These are phyloP conservation scores for Pseudomyrmex gracilis DNA, from an alignment of 1,140 invertebrate genomes.

Conservation along the genomic window DNA sequence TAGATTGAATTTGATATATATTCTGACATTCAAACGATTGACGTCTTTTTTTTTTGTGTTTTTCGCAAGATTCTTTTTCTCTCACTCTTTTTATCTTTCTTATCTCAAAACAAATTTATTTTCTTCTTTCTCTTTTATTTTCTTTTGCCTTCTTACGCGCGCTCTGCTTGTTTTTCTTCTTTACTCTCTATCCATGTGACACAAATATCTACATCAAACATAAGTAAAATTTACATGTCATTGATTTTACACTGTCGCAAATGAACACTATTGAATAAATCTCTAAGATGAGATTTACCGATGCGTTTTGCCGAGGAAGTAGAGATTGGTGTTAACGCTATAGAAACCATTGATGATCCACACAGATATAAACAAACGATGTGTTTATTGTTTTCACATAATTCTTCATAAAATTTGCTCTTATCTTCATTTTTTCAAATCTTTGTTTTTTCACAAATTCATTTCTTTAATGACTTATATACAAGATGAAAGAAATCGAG, in stretches of 20 bases:
- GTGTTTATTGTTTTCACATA: conserved; percentile 11
- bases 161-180: background rate
- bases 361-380: conserved; percentile 26
- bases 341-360: background rate
- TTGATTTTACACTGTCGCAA: conserved; percentile 21
- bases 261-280: background rate
- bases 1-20: conserved; percentile 64
- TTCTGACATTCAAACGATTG: too few species aligned
- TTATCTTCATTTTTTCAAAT: background rate
- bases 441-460: background rate
- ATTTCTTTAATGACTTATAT: background rate
- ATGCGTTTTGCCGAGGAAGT: conserved; percentile 22
- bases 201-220: background rate
- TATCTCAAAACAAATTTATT: background rate
- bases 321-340: conserved; percentile 26
- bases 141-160: background rate
- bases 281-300: conserved; percentile 8
- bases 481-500: background rate
- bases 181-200: conserved; percentile 5
- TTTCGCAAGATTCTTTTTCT: background rate
- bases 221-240: conserved; percentile 28
- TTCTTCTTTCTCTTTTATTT: background rate
- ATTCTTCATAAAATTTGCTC: conserved; percentile 39
- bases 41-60: too few species aligned
- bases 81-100: background rate